A percentile compares a stretch with the other conserved stretches of the same genome.
These are phyloP conservation scores for Hemichromis elongatus DNA, from an alignment of 2,113 vertebrate species.

Conservation along the genomic window DNA sequence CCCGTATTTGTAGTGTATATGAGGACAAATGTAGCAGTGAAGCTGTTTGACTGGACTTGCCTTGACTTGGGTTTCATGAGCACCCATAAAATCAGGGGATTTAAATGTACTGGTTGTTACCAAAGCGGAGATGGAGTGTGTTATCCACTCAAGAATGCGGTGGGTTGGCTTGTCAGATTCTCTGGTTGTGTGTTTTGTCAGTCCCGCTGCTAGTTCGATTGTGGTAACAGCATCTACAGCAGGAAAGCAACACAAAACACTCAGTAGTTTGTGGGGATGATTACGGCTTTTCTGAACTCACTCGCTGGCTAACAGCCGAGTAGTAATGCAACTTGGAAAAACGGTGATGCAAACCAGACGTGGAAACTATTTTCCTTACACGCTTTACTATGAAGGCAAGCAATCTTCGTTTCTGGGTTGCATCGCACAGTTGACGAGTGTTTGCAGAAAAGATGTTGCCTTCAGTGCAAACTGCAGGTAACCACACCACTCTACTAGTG, in stretches of 20 bases:
- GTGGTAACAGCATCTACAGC: background rate
- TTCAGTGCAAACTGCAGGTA: background rate
- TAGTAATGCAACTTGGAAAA: background rate
- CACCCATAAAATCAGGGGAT: background rate
- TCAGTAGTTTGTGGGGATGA: background rate
- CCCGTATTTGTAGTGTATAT: background rate
- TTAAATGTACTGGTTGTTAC: conserved; percentile 3
- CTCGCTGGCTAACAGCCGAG: background rate
- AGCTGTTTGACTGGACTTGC: background rate
- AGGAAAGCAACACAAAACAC: background rate
- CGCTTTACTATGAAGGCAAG: background rate
- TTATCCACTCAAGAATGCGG: background rate
- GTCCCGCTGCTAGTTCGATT: background rate
- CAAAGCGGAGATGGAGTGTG: background rate
- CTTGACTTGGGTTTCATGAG: conserved; percentile 7
- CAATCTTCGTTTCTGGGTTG: rapidly evolving
- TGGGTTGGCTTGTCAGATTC: background rate
- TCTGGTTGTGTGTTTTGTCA: background rate
- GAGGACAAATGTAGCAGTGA: background rate
- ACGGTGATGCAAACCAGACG: background rate
- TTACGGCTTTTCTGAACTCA: background rate
- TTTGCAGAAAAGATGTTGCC: background rate
- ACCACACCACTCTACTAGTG: background rate
- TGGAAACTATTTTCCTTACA: background rate
- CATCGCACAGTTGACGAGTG: background rate